Evolutionary conservation across 1,140 invertebrate genomes (phyloP).

Genomic region (Drosophila carrolli): DNA sequence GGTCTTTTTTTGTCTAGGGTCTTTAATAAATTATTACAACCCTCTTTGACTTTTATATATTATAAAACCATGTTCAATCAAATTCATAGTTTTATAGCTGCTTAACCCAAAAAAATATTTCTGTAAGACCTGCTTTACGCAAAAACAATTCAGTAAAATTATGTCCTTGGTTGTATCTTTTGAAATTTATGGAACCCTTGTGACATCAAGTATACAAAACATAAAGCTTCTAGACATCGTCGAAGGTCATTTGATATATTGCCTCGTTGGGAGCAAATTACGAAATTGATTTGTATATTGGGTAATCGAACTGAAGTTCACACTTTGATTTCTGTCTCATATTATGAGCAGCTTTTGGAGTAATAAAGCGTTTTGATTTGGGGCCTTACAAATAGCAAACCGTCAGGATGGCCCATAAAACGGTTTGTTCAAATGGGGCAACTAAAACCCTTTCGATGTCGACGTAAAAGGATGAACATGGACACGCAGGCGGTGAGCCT

Average conservation of each 20-base stretch:
- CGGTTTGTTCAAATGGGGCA: slow-evolving; percentile 6
- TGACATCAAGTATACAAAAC: neutral
- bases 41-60: neutral
- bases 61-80: too few species aligned
- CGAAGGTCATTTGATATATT: slow-evolving; percentile 13
- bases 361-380: slow-evolving; percentile 2
- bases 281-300: slow-evolving; percentile 48
- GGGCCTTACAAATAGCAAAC: slow-evolving; percentile 7
- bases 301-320: slow-evolving; percentile 4
- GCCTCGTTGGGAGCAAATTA: slow-evolving; percentile 7
- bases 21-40: neutral
- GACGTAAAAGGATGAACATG: slow-evolving; percentile 19
- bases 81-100: neutral
- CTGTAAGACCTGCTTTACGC: neutral
- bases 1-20: too few species aligned
- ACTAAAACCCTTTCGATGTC: slow-evolving; percentile 32
- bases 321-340: neutral
- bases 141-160: neutral
- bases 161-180: neutral
- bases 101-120: neutral
- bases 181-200: slow-evolving; percentile 13
- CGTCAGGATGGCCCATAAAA: slow-evolving; percentile 18
- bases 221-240: slow-evolving; percentile 1
- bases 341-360: slow-evolving; percentile 6
- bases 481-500: slow-evolving; percentile 7